These are phyloP conservation scores for Trachemys scripta DNA, from an alignment of 2,113 vertebrate genomes.

Conservation along the genomic window DNA sequence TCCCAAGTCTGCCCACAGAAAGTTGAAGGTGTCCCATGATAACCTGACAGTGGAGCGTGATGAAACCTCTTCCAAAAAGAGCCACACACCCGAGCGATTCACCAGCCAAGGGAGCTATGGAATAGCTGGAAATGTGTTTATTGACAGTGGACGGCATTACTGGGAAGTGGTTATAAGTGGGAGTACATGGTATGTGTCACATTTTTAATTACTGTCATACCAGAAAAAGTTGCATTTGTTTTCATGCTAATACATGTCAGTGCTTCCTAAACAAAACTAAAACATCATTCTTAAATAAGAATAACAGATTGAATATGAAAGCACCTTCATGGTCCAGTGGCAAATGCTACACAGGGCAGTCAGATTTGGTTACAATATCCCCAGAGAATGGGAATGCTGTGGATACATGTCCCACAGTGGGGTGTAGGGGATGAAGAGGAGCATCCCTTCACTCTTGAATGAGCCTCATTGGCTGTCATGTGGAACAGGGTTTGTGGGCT, in stretches of 20 bases:
- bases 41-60: slow-evolving; percentile 97
- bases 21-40: slow-evolving; percentile 96
- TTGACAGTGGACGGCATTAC: slow-evolving; percentile 97
- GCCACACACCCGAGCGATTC: slow-evolving; percentile 95
- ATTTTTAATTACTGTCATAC: neutral
- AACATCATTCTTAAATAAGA: neutral
- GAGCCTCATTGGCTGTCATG: neutral
- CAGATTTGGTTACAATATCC: neutral
- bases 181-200: slow-evolving; percentile 92
- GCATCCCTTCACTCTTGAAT: neutral
- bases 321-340: neutral
- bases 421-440: neutral
- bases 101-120: slow-evolving; percentile 95
- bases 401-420: neutral
- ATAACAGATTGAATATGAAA: neutral
- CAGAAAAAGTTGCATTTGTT: neutral
- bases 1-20: slow-evolving; percentile 95
- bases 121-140: slow-evolving; percentile 94
- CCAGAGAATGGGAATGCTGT: neutral
- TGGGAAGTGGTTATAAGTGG: slow-evolving; percentile 98
- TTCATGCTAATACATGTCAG: neutral
- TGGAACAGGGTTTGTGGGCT: neutral
- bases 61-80: slow-evolving; percentile 96
- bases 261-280: neutral
- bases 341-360: neutral